Evolutionary conservation across 35 echinoderm and acorn worm species (phyloP), one percentile per base, ranked within the genome.

Genomic region (Diadema setosum): DNA sequence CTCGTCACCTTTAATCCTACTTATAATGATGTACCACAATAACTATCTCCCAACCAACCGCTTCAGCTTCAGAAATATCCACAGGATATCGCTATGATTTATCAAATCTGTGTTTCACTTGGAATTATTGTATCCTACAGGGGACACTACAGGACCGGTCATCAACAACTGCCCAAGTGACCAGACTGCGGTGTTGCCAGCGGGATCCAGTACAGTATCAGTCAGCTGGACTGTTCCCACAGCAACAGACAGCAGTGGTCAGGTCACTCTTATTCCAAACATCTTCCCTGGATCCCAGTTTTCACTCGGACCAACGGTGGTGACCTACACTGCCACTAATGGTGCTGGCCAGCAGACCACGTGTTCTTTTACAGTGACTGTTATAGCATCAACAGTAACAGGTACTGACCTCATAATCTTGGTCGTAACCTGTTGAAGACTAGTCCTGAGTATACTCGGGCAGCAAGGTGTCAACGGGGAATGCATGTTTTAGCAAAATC

Each of bases 151-250:
- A 11, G 48, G 9, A 52, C 48, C 48, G n/a, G 9, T 11, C 9
- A 52, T 75, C 31, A 29, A 11, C 9, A 37, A 37, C 69, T 75
- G 69, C 49, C 82, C 69, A 2, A n/a, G 14, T 16, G 69, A 39
- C 33, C 23, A 29, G 20, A 75, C 69, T 75, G 5, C 29, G 7
- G 17, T 20, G 9, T 31, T 75, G 26, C 36, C 69, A 1, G 23
- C 36, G 5, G 21, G 14, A 6, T 7, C 9, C 1, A 37, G 0
- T 37, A 18, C 23, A 31, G 29, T 75, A 11, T 80, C 43, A 20
- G 85, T 87, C 34, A 31, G 80, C 27, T 93, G 91, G 91, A 73
- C 76, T 27, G 59, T 35, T 24, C 91, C 91, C 3, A 83, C 76
- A 5, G 91, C 91, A 21, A 67, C 59, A 31, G 91, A 93, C 44